Evolutionary conservation across 2,888 invertebrate genomes (phyloP), one percentile per base, ranked within the genome.

Genomic region (Pheosia tremula): DNA sequence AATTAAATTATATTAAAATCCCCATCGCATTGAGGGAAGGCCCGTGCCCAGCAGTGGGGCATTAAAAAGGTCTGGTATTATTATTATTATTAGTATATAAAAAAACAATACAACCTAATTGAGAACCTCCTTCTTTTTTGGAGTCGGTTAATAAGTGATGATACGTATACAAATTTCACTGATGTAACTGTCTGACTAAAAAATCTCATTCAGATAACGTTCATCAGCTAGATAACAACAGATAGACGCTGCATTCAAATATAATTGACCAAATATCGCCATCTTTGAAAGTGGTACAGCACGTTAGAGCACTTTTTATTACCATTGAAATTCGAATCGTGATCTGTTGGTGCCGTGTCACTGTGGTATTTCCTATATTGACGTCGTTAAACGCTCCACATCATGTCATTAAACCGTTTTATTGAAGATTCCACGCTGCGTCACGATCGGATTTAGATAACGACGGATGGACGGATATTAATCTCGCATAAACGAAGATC

Each of bases 181-280:
- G 0, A 24, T 24, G 24, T 24, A 24, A 24, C 24, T 24, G 24
- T 0, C 24, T 24, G 24, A 24, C 24, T 24, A 24, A 24, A 24
- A 24, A 24, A 24, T 24, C 1, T 24, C 24, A 24, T 24, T 9
- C 5, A n/a, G 11, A 47, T n/a, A 37, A 24, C 9, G 56, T 10
- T 57, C 56, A 61, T 56, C 60, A 64, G 62, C 64, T 53, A 60
- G 61, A 57, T 53, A 37, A 63, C 65, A 65, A 79, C 73, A 76
- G 83, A 85, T 87, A 85, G 79, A 85, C 77, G 83, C 77, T 72
- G 74, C 74, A 83, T 84, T 82, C 68, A 69, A 75, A 74, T 75
- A 82, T 68, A 82, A 82, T 77, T 71, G 64, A 64, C 71, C 76
- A 74, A 77, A 77, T 71, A 69, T 69, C 63, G 68, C 61, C 59